phyloP scores from a whole-genome alignment of 2,888 invertebrate species.

The Rutpela maculata region DNA sequence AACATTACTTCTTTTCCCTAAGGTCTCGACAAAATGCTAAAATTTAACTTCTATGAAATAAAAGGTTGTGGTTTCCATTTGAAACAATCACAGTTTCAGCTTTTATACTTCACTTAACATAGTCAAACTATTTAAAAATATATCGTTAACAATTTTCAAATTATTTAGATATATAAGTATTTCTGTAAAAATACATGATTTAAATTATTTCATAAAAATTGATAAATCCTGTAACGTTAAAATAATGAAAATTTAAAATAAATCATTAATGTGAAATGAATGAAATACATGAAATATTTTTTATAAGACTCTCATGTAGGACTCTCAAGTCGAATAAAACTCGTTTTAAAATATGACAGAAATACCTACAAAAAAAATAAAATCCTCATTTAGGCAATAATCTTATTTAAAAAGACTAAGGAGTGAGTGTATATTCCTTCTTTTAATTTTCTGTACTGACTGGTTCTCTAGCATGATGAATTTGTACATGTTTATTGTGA shows the following conservation, averaged over 20 bases:
- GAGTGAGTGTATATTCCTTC: conserved; percentile 38
- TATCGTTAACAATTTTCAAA: conserved; percentile 27
- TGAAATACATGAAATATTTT: conserved; percentile 15
- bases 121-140: conserved; percentile 42
- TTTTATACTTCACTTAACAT: conserved; percentile 43
- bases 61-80: conserved; percentile 42
- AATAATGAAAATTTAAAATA: conserved; percentile 17
- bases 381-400: conserved; percentile 20
- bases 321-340: conserved; percentile 8
- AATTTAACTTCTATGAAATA: conserved; percentile 29
- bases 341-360: conserved; percentile 21
- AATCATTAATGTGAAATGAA: not conserved
- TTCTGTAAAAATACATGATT: not conserved
- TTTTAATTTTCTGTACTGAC: conserved; percentile 87
- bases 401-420: conserved; percentile 8
- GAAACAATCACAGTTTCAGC: conserved; percentile 57
- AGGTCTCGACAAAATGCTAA: not conserved
- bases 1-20: not conserved
- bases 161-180: conserved; percentile 22
- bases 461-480: conserved; percentile 91
- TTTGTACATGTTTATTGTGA: conserved; percentile 92
- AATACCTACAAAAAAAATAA: conserved; percentile 14
- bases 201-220: conserved; percentile 23
- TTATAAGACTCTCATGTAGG: not conserved
- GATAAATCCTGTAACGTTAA: conserved; percentile 6